These are phyloP conservation scores for Saccopteryx bilineata DNA, from an alignment of 2,113 vertebrate species.

Conservation along the genomic window DNA sequence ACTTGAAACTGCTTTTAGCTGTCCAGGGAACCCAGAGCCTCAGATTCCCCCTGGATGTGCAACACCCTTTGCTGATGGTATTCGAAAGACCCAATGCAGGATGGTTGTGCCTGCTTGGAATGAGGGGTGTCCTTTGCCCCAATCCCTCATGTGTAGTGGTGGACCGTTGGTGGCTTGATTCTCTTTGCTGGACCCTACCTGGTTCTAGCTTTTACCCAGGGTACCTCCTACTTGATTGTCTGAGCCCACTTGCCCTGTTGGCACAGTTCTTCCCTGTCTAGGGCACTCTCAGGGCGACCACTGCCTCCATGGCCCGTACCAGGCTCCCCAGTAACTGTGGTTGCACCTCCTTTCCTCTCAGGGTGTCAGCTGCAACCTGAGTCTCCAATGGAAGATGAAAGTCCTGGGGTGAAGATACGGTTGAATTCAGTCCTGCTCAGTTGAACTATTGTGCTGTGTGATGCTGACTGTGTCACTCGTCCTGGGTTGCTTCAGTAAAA, in stretches of 20 bases:
- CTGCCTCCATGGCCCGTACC: neutral
- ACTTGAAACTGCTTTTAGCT: neutral
- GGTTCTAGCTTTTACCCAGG: neutral
- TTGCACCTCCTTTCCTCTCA: neutral
- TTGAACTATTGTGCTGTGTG: neutral
- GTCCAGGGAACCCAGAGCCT: neutral
- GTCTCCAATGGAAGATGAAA: neutral
- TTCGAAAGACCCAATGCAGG: neutral
- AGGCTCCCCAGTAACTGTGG: neutral
- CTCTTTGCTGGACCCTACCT: neutral
- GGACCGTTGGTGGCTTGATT: neutral
- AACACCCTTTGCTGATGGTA: neutral
- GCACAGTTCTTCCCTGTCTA: neutral
- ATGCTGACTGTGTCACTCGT: neutral
- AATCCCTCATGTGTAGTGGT: neutral
- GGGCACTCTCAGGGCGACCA: neutral
- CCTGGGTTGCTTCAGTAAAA: neutral
- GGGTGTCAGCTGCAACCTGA: neutral
- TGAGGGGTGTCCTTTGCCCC: neutral
- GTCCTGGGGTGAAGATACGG: accelerated
- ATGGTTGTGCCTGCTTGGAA: neutral
- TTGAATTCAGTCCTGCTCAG: neutral
- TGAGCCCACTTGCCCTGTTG: neutral
- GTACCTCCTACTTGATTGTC: neutral
- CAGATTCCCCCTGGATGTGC: neutral